Base-by-base conservation (phyloP, 1,140 invertebrate genomes). In the Hypsibius dujardini region DNA sequence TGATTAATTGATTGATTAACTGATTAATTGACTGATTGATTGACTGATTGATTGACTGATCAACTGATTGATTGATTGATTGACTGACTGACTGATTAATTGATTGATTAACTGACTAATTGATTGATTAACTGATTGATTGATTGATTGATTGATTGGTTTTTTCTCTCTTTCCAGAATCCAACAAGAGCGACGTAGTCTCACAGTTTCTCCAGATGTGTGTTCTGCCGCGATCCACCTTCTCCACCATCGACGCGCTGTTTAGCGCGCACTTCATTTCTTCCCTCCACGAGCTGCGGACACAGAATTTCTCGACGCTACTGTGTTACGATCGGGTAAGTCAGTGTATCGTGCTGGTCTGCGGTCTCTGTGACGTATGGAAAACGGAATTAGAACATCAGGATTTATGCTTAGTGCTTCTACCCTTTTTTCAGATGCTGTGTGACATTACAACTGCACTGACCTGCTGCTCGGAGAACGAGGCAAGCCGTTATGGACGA, bases 371-470 rank as follows among this genome's bases (percentile, higher is more conserved):
- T n/a, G n/a, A n/a, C n/a, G n/a, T n/a, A n/a, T n/a, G n/a, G n/a
- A n/a, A n/a, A n/a, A n/a, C n/a, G n/a, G n/a, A n/a, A n/a, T n/a
- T n/a, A n/a, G n/a, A n/a, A n/a, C n/a, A n/a, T n/a, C n/a, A n/a
- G n/a, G n/a, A n/a, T n/a, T n/a, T n/a, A n/a, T n/a, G n/a, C n/a
- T n/a, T n/a, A n/a, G n/a, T n/a, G n/a, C n/a, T n/a, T n/a, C n/a
- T n/a, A n/a, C n/a, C n/a, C n/a, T 71, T 72, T 62, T 73, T 83
- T 28, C 77, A 95, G 91, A 85, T 98, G 73, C 97, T 98, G 81
- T 96, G 91, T 83, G 95, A 98, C 84, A 94, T 98, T 73, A 95
- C 93, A 1, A 95, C 95, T 80, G 92, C 92, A 40, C 88, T 98
- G 71, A 93, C 92, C 72, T 93, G 90, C 1, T 96, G 93, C 79